Percentiles rank a stretch among this genome's conserved stretches.
phyloP scores from a whole-genome alignment of 53 echinoderm and acorn worm genomes.

The Pentamera pediparva region DNA sequence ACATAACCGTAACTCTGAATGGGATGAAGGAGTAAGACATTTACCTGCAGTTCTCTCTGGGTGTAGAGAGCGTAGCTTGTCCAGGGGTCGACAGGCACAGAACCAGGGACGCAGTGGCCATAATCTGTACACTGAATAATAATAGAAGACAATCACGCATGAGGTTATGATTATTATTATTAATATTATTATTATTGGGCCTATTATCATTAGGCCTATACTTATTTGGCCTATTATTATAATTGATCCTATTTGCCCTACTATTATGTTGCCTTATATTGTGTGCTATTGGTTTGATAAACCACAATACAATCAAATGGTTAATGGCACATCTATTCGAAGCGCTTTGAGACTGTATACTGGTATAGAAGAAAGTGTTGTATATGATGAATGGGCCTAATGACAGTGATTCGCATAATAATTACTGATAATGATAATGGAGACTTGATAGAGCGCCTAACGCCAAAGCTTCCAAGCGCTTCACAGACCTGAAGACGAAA shows the following conservation, averaged over 20 bases:
- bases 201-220: background rate
- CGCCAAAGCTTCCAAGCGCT: too few relatives aligned
- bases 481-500: too few relatives aligned
- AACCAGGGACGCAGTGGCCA: constrained; percentile 56
- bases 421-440: too few relatives aligned
- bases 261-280: too few relatives aligned
- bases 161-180: background rate
- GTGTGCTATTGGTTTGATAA: too few relatives aligned
- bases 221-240: background rate
- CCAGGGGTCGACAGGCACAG: constrained; percentile 73
- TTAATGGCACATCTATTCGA: too few relatives aligned
- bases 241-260: background rate
- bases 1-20: background rate
- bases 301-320: too few relatives aligned
- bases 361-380: too few relatives aligned
- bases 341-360: too few relatives aligned
- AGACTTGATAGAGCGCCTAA: too few relatives aligned
- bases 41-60: constrained; percentile 87
- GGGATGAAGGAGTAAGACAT: background rate
- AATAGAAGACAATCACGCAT: background rate
- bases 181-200: background rate
- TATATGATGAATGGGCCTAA: too few relatives aligned
- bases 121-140: constrained; percentile 5
- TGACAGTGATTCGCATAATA: too few relatives aligned
- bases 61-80: constrained; percentile 57